phyloP scores from a whole-genome alignment of 2,797 vertebrate species.

The Sciurus carolinensis region DNA sequence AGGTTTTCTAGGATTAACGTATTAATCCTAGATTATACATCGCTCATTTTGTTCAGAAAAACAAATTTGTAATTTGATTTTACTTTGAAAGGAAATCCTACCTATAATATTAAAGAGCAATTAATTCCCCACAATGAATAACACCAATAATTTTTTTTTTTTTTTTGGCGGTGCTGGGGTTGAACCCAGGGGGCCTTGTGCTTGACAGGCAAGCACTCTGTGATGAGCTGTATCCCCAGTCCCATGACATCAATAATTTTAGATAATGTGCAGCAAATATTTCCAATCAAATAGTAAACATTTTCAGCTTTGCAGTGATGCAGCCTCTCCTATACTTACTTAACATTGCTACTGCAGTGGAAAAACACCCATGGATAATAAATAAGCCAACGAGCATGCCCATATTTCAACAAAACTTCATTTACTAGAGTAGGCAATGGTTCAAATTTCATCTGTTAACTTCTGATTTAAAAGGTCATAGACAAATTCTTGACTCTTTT shows the following conservation, averaged over 20 bases:
- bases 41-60: not conserved
- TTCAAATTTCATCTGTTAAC: not conserved
- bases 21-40: not conserved
- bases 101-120: not conserved
- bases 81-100: constrained; percentile 18
- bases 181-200: too few relatives aligned
- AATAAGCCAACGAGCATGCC: not conserved
- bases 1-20: not conserved
- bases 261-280: not conserved
- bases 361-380: not conserved
- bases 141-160: not conserved
- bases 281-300: not conserved
- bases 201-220: too few relatives aligned
- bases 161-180: too few relatives aligned
- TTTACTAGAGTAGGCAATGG: not conserved
- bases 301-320: not conserved
- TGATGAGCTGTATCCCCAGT: too few relatives aligned
- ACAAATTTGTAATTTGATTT: not conserved
- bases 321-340: not conserved
- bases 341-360: too few relatives aligned
- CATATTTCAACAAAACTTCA: not conserved
- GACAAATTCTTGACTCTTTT: not conserved
- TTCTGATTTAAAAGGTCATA: not conserved
- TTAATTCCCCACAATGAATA: not conserved
- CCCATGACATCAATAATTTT: not conserved